A percentile compares a stretch with the other conserved stretches of the same genome.
Evolutionary conservation across 1,140 invertebrate genomes (phyloP).

Genomic region (Cyphomyrmex costatus): DNA sequence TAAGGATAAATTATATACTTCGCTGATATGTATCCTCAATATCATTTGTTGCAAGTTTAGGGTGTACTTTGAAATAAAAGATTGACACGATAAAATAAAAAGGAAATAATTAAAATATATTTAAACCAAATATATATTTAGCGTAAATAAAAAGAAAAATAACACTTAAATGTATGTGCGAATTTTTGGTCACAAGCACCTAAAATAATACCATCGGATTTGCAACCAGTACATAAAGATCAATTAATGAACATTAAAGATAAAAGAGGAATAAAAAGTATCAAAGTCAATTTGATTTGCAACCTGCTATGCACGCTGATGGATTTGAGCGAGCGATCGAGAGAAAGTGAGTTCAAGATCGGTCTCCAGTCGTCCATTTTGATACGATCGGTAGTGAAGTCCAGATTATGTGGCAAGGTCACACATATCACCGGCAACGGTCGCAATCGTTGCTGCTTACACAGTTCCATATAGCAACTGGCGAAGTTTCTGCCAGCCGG

Average conservation of each 20-base stretch:
- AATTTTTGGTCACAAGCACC: not conserved
- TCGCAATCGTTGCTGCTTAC: conserved; percentile 79
- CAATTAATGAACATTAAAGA: not conserved
- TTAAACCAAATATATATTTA: not conserved
- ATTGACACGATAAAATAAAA: not conserved
- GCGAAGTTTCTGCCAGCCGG: conserved; percentile 80
- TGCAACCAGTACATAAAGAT: not conserved
- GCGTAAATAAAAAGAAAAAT: not conserved
- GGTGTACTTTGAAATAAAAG: not conserved
- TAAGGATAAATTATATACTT: not conserved
- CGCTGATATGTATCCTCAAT: not conserved
- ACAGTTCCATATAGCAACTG: conserved; percentile 83
- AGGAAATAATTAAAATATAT: conserved; percentile 17
- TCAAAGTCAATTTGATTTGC: not conserved
- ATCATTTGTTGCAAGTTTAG: not conserved
- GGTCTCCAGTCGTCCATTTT: conserved; percentile 91
- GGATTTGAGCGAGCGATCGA: conserved; percentile 88
- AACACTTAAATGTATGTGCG: not conserved
- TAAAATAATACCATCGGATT: not conserved
- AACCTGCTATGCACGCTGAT: conserved; percentile 82
- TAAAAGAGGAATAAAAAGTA: conserved; percentile 64
- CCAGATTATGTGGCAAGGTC: conserved; percentile 84
- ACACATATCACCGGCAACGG: conserved; percentile 84
- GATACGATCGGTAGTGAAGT: conserved; percentile 90
- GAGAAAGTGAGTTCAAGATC: conserved; percentile 89